Base-by-base conservation (phyloP, 1,140 invertebrate species). In the Oncopeltus fasciatus region DNA sequence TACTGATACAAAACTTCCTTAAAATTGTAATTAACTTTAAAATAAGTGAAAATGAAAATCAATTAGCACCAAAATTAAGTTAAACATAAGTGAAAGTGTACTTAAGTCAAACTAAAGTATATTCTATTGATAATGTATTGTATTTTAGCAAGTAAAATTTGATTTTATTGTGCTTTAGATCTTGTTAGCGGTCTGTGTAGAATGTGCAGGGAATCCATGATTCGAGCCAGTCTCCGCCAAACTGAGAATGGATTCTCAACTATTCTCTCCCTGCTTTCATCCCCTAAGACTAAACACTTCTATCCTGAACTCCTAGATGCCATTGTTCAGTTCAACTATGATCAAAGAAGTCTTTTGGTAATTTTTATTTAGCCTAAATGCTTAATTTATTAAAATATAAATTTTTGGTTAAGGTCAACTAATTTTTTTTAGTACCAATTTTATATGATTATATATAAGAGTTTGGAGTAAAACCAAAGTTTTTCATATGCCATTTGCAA, bases 131-230 rank as follows among this genome's bases (percentile, higher is more conserved):
- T n/a, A n/a, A n/a, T n/a, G n/a, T n/a, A n/a, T n/a, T n/a, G n/a
- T n/a, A n/a, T n/a, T n/a, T n/a, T n/a, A n/a, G n/a, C n/a, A n/a
- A n/a, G n/a, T n/a, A n/a, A n/a, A n/a, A n/a, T n/a, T n/a, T n/a
- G n/a, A n/a, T n/a, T n/a, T n/a, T n/a, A n/a, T n/a, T n/a, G n/a
- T n/a, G n/a, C 56, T 66, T 53, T 57, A 68, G 67, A 67, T 60
- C 60, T 68, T 21, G 62, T 53, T 12, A 47, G 59, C 14, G 51
- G 64, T 20, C 56, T 68, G 24, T 68, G 65, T 27, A 31, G 49
- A 18, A 58, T 68, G 64, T 67, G 66, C 18, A 49, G 63, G 57
- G 64, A 66, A 27, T 62, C 65, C 12, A 61, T 64, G 38, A 60
- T 62, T 1, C 57, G 67, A 21, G 60, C 56, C 14, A 46, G 43